Evolutionary conservation across 2,888 invertebrate genomes (phyloP), one percentile per base, ranked within the genome.

Genomic region (Bellardia pandia): DNA sequence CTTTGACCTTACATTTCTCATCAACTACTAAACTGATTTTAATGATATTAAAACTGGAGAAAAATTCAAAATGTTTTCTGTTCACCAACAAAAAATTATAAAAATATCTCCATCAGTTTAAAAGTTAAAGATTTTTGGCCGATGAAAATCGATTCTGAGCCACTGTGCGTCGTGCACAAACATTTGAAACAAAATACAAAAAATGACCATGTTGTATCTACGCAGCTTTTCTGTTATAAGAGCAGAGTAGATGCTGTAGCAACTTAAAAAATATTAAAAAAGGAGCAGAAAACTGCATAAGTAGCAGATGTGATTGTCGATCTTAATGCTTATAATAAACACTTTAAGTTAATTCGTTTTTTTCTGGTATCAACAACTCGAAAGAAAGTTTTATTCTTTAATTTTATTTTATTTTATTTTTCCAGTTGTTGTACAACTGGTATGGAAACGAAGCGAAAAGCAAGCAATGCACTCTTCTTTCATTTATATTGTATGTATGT

Each of bases 331-430:
- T 90, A 92, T 90, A 91, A 92, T 93, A 92, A 92, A 92, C 92
- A 92, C 92, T 92, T 91, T 90, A 91, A 92, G 91, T 91, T 92
- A 92, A 92, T 92, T 92, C 91, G 91, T 92, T 93, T 79, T 92
- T 86, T 85, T 23, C 23, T 88, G 68, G 78, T 82, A 84, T 58
- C 78, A 80, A 83, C 72, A 60, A 56, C 66, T 72, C 14, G 56
- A 81, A 75, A 76, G 75, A 81, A 66, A 72, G 71, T 86, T 87
- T 84, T 76, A 74, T 69, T 83, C 45, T 77, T 77, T 64, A 69
- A 66, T 58, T 64, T 83, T 66, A 71, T 76, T 58, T 68, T 68
- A 23, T 84, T 72, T 72, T 78, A 30, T 60, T 72, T 66, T 9
- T 60, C 42, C 45, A 74, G 51, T 78, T 84, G 72, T 69, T 79